These are phyloP conservation scores for Pollicipes pollicipes DNA, from an alignment of 1,140 invertebrate genomes.

Conservation along the genomic window DNA sequence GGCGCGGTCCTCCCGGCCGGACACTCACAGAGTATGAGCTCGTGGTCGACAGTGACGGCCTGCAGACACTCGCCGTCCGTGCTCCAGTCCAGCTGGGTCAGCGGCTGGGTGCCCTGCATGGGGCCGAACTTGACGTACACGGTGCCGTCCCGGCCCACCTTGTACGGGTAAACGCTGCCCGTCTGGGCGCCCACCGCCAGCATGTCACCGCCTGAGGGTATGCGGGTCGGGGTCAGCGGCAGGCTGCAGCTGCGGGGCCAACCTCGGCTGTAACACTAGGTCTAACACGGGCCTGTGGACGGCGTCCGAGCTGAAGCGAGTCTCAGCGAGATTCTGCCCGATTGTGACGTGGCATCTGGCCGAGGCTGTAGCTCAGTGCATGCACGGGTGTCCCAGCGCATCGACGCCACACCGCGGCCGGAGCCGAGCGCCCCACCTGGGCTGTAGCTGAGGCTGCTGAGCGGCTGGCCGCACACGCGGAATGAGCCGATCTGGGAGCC, in stretches of 20 bases:
- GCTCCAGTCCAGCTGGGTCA: conserved; percentile 78
- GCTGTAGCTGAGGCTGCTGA: conserved; percentile 68
- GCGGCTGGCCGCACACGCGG: conserved; percentile 61
- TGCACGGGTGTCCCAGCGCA: too few species aligned
- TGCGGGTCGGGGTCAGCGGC: not conserved
- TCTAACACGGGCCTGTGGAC: conserved; percentile 71
- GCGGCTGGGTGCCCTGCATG: conserved; percentile 57
- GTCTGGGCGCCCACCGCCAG: conserved; percentile 81
- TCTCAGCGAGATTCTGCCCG: conserved; percentile 51
- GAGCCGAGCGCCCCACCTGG: too few species aligned
- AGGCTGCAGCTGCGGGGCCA: too few species aligned
- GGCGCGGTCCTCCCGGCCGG: too few species aligned
- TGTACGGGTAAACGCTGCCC: conserved; percentile 63
- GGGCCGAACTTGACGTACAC: conserved; percentile 74
- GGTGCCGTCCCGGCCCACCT: conserved; percentile 64
- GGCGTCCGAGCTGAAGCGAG: conserved; percentile 71
- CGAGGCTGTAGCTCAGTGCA: not conserved
- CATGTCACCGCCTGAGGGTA: conserved; percentile 58
- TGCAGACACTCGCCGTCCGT: conserved; percentile 67
- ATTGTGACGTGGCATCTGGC: too few species aligned
- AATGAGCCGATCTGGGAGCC: conserved; percentile 63
- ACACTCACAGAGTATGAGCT: conserved; percentile 66
- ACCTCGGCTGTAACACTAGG: too few species aligned
- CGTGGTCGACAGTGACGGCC: conserved; percentile 80
- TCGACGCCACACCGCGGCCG: too few species aligned